Evolutionary conservation across 2,113 vertebrate species (phyloP).

Genomic region (Cyanoliseus patagonus): DNA sequence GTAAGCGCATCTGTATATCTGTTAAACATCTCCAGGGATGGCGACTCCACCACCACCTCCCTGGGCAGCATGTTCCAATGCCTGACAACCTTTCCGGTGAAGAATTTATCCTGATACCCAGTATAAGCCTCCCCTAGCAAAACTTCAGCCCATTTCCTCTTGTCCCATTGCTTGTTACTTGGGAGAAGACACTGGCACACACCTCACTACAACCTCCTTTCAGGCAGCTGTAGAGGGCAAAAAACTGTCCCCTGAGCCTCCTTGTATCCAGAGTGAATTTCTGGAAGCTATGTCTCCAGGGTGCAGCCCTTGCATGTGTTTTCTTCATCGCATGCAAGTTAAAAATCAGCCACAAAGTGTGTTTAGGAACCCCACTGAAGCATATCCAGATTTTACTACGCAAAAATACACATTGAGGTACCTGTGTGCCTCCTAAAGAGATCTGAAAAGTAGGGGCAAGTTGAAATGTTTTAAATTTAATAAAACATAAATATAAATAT

Average conservation of each 20-base stretch:
- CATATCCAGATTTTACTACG: not conserved
- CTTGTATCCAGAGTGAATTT: too few species aligned
- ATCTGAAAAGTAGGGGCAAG: not conserved
- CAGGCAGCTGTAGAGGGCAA: fast-evolving
- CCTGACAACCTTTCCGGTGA: not conserved
- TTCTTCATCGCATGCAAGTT: fast-evolving
- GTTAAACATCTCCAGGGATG: not conserved
- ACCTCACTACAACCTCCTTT: fast-evolving
- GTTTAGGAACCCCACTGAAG: not conserved
- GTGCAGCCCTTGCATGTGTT: fast-evolving
- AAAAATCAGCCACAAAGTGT: not conserved
- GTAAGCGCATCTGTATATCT: fast-evolving
- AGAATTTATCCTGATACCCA: not conserved
- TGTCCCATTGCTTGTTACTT: too few species aligned
- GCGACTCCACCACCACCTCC: not conserved
- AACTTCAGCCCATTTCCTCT: not conserved
- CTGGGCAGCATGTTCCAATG: not conserved
- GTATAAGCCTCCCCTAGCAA: not conserved
- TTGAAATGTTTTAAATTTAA: not conserved
- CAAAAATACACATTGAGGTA: not conserved
- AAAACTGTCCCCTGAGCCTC: fast-evolving
- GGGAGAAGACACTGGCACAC: fast-evolving
- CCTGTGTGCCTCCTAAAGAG: not conserved
- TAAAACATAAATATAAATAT: not conserved
- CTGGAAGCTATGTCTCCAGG: not conserved